Conservation (phyloP, 2,113 vertebrate genomes). For the Dascyllus trimaculatus region DNA sequence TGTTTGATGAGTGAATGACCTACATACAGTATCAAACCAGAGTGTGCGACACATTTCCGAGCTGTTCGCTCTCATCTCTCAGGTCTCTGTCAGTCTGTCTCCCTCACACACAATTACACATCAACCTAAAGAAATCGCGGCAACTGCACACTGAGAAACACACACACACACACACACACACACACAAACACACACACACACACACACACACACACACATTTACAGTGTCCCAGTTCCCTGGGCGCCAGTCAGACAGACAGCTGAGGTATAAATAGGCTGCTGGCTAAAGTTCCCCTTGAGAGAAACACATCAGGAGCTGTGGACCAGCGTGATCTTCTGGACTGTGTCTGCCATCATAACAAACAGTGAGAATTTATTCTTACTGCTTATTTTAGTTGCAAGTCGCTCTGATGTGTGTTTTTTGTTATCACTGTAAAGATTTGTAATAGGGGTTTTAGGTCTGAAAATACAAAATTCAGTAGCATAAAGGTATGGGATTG, state of each 20-base stretch:
- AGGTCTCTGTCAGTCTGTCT: neutral
- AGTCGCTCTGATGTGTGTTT: neutral
- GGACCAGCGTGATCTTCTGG: constrained; percentile 33
- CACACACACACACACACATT: constrained; percentile 34
- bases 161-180: neutral
- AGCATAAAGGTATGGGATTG: too few species aligned
- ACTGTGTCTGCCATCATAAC: constrained; percentile 15
- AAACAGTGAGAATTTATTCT: neutral
- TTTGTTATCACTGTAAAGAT: neutral
- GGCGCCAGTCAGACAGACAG: constrained; percentile 77
- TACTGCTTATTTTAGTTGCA: neutral
- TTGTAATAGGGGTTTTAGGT: too few species aligned
- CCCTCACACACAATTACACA: constrained; percentile 19
- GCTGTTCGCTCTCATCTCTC: neutral
- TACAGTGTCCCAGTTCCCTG: constrained; percentile 66
- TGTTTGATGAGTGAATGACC: constrained; percentile 33
- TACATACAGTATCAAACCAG: neutral
- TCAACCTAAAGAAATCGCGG: constrained; percentile 35
- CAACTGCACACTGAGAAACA: constrained; percentile 28
- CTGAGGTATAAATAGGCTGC: constrained; percentile 76
- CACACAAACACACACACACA: constrained; percentile 44
- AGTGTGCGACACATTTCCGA: constrained; percentile 18
- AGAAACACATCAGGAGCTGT: constrained; percentile 39
- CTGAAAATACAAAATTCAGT: too few species aligned
- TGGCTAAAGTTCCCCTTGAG: constrained; percentile 72